These are phyloP conservation scores for Gavialis gangeticus DNA, from an alignment of 2,113 vertebrate species.

Conservation along the genomic window DNA sequence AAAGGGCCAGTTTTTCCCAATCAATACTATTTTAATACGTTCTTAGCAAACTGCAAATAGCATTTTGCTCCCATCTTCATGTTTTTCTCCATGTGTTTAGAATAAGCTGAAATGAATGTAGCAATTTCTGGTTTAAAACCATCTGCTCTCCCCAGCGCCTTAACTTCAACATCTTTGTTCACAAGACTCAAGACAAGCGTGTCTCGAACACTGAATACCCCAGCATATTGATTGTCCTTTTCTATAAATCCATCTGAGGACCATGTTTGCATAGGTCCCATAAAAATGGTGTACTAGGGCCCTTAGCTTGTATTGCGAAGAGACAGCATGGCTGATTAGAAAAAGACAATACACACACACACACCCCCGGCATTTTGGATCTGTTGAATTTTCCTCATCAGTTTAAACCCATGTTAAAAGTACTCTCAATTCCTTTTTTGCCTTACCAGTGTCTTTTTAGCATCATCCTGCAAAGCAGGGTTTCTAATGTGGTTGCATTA, in stretches of 20 bases:
- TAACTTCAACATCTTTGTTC: not conserved
- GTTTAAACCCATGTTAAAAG: not conserved
- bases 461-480: no score
- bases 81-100: not conserved
- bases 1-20: not conserved
- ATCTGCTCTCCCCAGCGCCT: not conserved
- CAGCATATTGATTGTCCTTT: rapidly evolving
- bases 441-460: not conserved
- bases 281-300: not conserved
- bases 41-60: not conserved
- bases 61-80: not conserved
- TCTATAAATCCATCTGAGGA: not conserved
- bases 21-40: not conserved
- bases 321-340: not conserved
- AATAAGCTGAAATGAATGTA: not conserved
- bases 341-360: not conserved
- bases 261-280: not conserved
- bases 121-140: not conserved
- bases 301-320: not conserved
- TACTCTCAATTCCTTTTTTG: not conserved
- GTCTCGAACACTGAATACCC: not conserved
- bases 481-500: not conserved
- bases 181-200: not conserved
- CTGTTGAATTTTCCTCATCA: not conserved
- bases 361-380: not conserved